Evolutionary conservation across 2,888 invertebrate species (phyloP).

Genomic region (Hipparchia semele): DNA sequence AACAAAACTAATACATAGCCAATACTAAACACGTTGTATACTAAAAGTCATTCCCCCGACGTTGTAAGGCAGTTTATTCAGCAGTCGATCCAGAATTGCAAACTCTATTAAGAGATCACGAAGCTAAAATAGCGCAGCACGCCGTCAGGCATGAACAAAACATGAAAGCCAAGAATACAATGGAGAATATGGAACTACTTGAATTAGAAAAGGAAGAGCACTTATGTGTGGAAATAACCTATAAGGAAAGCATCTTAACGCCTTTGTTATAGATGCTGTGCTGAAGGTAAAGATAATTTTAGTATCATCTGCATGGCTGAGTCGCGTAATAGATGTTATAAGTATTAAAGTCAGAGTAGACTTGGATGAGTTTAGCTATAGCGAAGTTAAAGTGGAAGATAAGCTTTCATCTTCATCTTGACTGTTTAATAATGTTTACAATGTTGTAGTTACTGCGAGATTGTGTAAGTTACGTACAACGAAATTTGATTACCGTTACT

Average conservation of each 20-base stretch:
- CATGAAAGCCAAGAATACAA: constrained; percentile 59
- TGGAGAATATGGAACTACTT: constrained; percentile 51
- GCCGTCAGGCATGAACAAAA: constrained; percentile 57
- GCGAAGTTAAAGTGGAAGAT: not conserved
- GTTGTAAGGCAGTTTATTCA: constrained; percentile 52
- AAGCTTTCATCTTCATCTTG: not conserved
- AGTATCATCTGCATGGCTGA: constrained; percentile 8
- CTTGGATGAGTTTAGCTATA: not conserved
- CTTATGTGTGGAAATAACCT: constrained; percentile 12
- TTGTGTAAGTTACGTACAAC: not conserved
- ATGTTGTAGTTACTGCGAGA: not conserved
- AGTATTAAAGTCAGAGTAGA: not conserved
- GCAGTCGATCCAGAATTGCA: constrained; percentile 58
- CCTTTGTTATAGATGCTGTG: constrained; percentile 7
- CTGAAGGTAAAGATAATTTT: constrained; percentile 11
- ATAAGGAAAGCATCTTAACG: constrained; percentile 17
- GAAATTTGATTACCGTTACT: not conserved
- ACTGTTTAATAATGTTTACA: not conserved
- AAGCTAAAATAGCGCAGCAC: constrained; percentile 69
- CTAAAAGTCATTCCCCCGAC: constrained; percentile 44
- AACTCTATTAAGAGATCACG: constrained; percentile 75
- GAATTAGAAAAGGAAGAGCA: constrained; percentile 35
- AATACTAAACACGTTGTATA: constrained; percentile 27
- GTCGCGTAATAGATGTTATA: not conserved
- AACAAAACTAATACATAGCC: constrained; percentile 29